phyloP scores from a whole-genome alignment of 2,797 vertebrate genomes.

The Sciaenops ocellatus region DNA sequence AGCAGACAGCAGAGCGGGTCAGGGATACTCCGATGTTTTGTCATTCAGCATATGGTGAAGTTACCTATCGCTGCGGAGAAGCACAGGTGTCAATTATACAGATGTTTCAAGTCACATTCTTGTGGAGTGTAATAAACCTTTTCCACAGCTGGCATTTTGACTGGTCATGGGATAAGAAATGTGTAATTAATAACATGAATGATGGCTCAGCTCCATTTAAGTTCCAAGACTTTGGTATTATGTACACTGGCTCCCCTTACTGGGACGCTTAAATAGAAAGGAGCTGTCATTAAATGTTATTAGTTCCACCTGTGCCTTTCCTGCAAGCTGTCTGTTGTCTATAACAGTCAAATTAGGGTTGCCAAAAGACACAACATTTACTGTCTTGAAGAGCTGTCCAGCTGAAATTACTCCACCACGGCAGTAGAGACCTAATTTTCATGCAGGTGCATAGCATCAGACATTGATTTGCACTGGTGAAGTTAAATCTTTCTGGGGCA shows the following conservation, averaged over 20 bases:
- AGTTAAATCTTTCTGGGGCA: constrained; percentile 33
- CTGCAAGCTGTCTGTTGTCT: constrained; percentile 16
- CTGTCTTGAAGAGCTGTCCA: constrained; percentile 18
- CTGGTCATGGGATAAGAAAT: constrained; percentile 18
- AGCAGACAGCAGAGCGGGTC: constrained; percentile 15
- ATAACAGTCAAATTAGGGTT: constrained; percentile 30
- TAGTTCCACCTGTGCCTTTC: constrained; percentile 40
- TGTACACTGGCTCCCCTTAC: not conserved
- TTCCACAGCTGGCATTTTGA: constrained; percentile 33
- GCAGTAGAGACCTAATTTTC: constrained; percentile 32
- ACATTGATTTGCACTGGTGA: constrained; percentile 24
- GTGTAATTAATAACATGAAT: constrained; percentile 26
- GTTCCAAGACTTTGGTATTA: not conserved
- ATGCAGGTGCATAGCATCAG: constrained; percentile 40
- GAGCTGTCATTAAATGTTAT: constrained; percentile 37
- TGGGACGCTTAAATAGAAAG: constrained; percentile 9
- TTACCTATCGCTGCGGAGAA: constrained; percentile 21
- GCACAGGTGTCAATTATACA: constrained; percentile 16
- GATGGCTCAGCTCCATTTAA: constrained; percentile 26
- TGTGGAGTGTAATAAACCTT: constrained; percentile 4
- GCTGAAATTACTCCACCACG: constrained; percentile 17
- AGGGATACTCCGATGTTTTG: constrained; percentile 28
- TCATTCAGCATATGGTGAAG: constrained; percentile 44
- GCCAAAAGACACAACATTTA: constrained; percentile 26
- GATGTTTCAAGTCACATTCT: constrained; percentile 37